These are phyloP conservation scores for Xenopus tropicalis DNA, from an alignment of 2,113 vertebrate species.

Conservation along the genomic window DNA sequence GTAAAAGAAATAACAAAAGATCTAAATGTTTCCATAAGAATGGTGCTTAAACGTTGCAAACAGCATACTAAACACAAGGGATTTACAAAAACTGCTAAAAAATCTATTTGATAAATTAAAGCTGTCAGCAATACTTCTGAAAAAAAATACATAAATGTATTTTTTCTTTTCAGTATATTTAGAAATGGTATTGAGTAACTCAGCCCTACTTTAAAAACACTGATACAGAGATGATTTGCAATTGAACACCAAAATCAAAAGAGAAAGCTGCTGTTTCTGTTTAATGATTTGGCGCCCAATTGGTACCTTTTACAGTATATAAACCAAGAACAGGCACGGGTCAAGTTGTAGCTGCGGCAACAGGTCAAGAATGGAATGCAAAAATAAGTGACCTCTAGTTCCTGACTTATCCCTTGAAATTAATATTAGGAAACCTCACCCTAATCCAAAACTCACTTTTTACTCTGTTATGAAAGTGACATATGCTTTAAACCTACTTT, in stretches of 20 bases:
- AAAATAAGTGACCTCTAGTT: constrained; percentile 24
- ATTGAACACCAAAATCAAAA: constrained; percentile 9
- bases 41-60: too few species aligned
- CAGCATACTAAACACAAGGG: too few species aligned
- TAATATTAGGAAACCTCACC: constrained; percentile 37
- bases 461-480: neutral
- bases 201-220: neutral
- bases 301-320: constrained; percentile 21
- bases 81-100: too few species aligned
- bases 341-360: neutral
- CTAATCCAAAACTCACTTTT: constrained; percentile 12
- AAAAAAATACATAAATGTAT: neutral
- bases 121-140: too few species aligned
- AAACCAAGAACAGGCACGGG: constrained; percentile 26
- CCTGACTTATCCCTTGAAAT: constrained; percentile 29
- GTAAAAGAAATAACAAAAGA: too few species aligned
- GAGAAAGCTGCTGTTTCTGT: constrained; percentile 22
- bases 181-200: neutral
- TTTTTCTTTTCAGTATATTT: neutral
- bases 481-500: neutral
- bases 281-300: constrained; percentile 33
- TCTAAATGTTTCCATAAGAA: too few species aligned
- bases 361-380: constrained; percentile 37
- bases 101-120: too few species aligned
- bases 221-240: neutral